A percentile compares a stretch with the other conserved stretches of the same genome.
These are phyloP conservation scores for Drosophila albomicans DNA, from an alignment of 1,140 invertebrate genomes.

Conservation along the genomic window DNA sequence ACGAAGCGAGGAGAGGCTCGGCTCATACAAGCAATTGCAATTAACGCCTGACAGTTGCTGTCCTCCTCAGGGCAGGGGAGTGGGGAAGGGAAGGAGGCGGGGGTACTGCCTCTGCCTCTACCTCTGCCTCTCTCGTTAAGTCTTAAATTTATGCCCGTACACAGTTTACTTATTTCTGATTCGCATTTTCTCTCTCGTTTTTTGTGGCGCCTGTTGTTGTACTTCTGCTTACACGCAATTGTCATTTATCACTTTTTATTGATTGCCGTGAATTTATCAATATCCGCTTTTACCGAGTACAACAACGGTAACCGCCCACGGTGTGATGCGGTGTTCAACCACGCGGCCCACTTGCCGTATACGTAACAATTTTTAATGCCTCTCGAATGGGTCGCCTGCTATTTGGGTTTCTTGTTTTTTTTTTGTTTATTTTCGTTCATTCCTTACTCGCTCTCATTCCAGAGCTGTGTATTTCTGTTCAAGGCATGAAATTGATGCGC, in stretches of 20 bases:
- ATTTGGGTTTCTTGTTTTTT: neutral
- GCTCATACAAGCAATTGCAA: constrained; percentile 52
- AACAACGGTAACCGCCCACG: constrained; percentile 59
- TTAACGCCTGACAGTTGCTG: constrained; percentile 46
- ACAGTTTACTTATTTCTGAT: constrained; percentile 56
- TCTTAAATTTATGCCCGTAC: constrained; percentile 69
- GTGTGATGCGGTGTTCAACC: constrained; percentile 31
- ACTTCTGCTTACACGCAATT: constrained; percentile 73
- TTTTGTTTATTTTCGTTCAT: neutral
- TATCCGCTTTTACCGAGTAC: constrained; percentile 72
- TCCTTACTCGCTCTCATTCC: constrained; percentile 25
- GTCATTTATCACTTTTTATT: constrained; percentile 82
- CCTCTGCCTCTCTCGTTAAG: constrained; percentile 53
- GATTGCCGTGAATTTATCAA: constrained; percentile 82
- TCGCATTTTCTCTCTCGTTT: constrained; percentile 50
- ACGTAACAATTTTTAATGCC: constrained; percentile 81
- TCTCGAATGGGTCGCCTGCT: constrained; percentile 51
- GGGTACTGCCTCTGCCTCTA: constrained; percentile 5
- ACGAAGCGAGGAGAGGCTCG: no score
- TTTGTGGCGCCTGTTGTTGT: constrained; percentile 27
- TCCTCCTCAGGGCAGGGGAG: neutral
- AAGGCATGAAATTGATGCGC: constrained; percentile 82
- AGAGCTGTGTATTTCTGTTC: constrained; percentile 54
- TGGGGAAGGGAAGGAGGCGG: neutral
- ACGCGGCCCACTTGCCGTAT: constrained; percentile 50